Base-by-base conservation (phyloP, 2,797 vertebrate species). In the Melanotaenia parkinsoni region DNA sequence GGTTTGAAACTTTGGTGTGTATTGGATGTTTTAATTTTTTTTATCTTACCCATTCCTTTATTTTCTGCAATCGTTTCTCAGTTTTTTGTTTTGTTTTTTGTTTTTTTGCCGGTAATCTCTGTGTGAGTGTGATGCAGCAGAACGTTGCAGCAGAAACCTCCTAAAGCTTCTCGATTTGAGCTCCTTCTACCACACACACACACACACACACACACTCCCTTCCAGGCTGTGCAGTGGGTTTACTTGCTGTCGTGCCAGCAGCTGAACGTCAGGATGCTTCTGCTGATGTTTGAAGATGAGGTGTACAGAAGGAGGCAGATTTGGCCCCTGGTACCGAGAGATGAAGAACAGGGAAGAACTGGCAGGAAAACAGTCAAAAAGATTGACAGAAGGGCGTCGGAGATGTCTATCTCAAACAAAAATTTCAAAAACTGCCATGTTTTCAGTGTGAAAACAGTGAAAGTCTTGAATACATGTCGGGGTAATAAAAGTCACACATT, bases 241-340 rank as follows among this genome's bases (percentile, higher is more conserved):
- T 22, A 68, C 67, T 77, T 76, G 72, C 66, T 53, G 66, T 58
- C 1, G 54, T 78, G 82, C 65, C 88, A 76, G 50, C 53, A 63
- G 71, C 53, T 67, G 63, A 71, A 70, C 68, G 24, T 58, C 13
- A 2, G 65, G 45, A 69, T 80, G 57, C 51, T 57, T 40, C 60
- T 0, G 13, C 62, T 56, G 58, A 63, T 62, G 65, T 85, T 76
- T 88, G 77, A 84, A 63, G 76, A 84, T 47, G 54, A 69, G 58
- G 58, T n/a, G 37, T 76, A 71, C 38, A 16, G 61, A 7, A 70
- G 67, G 60, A 35, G 5, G 63, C 18, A 4, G 70, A 28, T n/a
- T 74, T 70, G 80, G 67, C 45, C 9, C 0, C 22, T 10, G n/a
- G 24, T 51, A 32, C 61, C 63, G 43, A 80, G 50, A 37, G 54